Conservation (phyloP, 53 echinoderm and acorn worm species). For the Antedon mediterranea region DNA sequence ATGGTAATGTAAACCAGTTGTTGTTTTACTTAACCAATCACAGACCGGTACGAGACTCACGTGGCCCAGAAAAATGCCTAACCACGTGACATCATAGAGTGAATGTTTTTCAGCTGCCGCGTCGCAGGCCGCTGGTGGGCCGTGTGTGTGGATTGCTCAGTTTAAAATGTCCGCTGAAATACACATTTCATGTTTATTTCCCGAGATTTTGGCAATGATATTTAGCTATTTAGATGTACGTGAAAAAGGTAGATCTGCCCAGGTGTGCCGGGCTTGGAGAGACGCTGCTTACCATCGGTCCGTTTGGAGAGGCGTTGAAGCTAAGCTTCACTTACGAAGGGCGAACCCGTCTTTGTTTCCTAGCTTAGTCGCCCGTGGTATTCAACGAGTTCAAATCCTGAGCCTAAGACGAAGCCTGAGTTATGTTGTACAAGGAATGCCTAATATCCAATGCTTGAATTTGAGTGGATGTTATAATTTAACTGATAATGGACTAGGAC, state of each 20-base stretch:
- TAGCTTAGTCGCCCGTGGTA: conserved; percentile 85
- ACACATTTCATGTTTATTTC: conserved; percentile 96
- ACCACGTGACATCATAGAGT: background rate
- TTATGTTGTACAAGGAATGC: conserved; percentile 92
- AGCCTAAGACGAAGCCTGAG: conserved; percentile 93
- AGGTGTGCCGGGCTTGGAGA: conserved; percentile 91
- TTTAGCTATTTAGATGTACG: conserved; percentile 95
- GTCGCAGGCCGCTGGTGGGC: background rate
- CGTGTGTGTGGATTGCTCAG: background rate
- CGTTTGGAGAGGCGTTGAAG: conserved; percentile 98
- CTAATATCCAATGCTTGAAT: conserved; percentile 81
- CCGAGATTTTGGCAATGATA: conserved; percentile 94
- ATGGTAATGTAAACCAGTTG: background rate
- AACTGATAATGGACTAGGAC: conserved; percentile 81
- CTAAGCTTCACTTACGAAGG: conserved; percentile 83
- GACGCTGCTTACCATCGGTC: conserved; percentile 94
- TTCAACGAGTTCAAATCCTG: conserved; percentile 84
- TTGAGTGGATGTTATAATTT: conserved; percentile 98
- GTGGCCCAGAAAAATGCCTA: background rate
- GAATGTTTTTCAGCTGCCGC: background rate
- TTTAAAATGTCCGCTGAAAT: conserved; percentile 42
- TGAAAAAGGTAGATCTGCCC: conserved; percentile 91
- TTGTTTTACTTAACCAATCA: background rate
- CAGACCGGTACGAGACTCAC: background rate
- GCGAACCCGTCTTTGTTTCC: conserved; percentile 95